Conservation (phyloP, 2,113 vertebrate genomes). For the Eclectus roratus region DNA sequence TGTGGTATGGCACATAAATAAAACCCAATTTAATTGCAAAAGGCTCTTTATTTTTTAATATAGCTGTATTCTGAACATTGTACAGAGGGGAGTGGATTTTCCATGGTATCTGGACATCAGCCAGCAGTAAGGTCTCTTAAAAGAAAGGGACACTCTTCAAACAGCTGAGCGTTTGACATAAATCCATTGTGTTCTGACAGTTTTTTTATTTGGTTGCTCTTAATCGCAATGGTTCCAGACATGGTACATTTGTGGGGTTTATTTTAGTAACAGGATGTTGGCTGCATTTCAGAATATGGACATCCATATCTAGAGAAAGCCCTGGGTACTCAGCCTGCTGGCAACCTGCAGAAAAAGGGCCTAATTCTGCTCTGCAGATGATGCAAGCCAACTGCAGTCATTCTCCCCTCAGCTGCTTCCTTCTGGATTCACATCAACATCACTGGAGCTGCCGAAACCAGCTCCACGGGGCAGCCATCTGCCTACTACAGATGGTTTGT, state of each 20-base stretch:
- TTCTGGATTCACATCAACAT: neutral
- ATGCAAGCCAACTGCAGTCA: neutral
- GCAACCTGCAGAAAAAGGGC: neutral
- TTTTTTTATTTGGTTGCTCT: neutral
- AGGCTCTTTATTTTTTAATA: neutral
- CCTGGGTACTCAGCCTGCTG: neutral
- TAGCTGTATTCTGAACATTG: neutral
- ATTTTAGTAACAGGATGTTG: neutral
- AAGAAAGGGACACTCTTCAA: neutral
- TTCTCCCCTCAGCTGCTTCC: neutral
- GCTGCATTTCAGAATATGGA: neutral
- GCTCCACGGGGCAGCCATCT: neutral
- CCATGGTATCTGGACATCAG: neutral
- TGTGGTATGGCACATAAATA: rapidly evolving
- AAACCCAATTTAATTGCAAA: neutral
- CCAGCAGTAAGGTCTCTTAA: neutral
- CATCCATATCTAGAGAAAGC: neutral
- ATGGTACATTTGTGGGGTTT: neutral
- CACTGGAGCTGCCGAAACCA: neutral
- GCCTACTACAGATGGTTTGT: neutral
- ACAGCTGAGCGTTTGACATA: neutral
- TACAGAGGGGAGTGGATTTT: neutral
- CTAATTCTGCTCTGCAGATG: neutral
- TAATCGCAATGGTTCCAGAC: neutral
- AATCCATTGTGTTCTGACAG: neutral